Conservation (phyloP, 2,888 invertebrate genomes). For the Harmothoe impar region DNA sequence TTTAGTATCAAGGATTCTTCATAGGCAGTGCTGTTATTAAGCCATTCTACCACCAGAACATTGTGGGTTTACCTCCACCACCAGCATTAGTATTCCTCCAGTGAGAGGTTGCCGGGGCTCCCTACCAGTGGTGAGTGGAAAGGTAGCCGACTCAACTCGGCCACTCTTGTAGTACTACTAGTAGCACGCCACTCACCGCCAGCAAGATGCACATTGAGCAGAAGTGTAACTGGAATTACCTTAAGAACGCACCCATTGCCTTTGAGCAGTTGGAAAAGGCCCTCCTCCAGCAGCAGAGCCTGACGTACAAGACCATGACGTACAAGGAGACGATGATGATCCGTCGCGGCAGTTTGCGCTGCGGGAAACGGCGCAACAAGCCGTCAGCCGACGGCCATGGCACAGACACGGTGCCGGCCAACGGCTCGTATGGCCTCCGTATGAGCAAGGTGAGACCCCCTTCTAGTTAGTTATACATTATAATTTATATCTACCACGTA, state of each 20-base stretch:
- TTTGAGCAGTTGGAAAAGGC: neutral
- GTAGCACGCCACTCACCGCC: neutral
- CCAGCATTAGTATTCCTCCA: no score
- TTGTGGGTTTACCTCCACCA: no score
- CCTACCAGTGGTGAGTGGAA: no score
- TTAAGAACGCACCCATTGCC: neutral
- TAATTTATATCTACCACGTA: neutral
- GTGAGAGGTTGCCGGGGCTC: no score
- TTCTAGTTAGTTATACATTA: neutral
- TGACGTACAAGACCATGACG: neutral
- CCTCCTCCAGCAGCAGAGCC: neutral
- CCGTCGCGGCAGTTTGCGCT: conserved; percentile 29
- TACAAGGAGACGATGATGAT: neutral
- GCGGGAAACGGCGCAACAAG: neutral
- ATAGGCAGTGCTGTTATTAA: no score
- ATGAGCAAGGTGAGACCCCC: conserved; percentile 13
- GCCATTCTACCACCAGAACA: no score
- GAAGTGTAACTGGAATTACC: conserved; percentile 25
- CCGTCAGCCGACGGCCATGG: neutral
- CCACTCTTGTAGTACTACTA: no score
- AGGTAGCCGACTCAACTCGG: no score
- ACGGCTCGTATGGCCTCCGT: conserved; percentile 1
- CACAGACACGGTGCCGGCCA: conserved; percentile 10
- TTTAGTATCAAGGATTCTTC: no score
- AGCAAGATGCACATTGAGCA: neutral